phyloP scores from a whole-genome alignment of 2,888 invertebrate species.

The Euzophera pinguis region DNA sequence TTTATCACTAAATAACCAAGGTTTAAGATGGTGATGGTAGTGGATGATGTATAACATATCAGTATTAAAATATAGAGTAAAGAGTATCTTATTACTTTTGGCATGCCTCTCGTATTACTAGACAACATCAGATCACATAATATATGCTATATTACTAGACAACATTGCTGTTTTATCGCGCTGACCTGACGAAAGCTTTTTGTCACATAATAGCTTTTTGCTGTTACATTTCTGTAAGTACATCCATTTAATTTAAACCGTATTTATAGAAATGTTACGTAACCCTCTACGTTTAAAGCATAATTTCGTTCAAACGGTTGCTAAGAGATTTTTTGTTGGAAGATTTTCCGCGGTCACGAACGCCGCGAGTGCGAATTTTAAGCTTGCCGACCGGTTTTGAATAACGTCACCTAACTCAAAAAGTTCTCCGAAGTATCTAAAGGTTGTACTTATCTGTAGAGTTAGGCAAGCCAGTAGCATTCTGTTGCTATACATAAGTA shows the following conservation, averaged over 20 bases:
- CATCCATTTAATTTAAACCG: conserved; percentile 14
- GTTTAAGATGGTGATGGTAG: too few relatives aligned
- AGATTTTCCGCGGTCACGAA: conserved; percentile 31
- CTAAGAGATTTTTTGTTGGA: conserved; percentile 19
- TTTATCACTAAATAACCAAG: too few relatives aligned
- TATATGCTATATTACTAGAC: too few relatives aligned
- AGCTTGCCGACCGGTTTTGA: conserved; percentile 25
- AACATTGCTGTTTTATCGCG: too few relatives aligned
- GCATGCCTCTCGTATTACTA: too few relatives aligned
- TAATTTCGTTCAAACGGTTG: conserved; percentile 10
- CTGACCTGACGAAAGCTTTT: too few relatives aligned
- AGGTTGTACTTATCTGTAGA: not conserved
- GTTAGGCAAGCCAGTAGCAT: too few relatives aligned
- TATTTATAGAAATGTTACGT: conserved; percentile 15
- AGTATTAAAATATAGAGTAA: too few relatives aligned
- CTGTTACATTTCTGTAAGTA: not conserved
- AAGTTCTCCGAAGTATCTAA: conserved; percentile 6
- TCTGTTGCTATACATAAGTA: too few relatives aligned
- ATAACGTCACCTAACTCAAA: conserved; percentile 20
- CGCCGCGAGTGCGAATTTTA: conserved; percentile 21
- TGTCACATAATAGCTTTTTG: conserved; percentile 24
- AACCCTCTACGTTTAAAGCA: conserved; percentile 12
- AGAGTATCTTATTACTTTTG: too few relatives aligned
- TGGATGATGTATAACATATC: too few relatives aligned
- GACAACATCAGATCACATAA: too few relatives aligned